Evolutionary conservation across 2,888 invertebrate genomes (phyloP).

Genomic region (Drosophila glabriapex): DNA sequence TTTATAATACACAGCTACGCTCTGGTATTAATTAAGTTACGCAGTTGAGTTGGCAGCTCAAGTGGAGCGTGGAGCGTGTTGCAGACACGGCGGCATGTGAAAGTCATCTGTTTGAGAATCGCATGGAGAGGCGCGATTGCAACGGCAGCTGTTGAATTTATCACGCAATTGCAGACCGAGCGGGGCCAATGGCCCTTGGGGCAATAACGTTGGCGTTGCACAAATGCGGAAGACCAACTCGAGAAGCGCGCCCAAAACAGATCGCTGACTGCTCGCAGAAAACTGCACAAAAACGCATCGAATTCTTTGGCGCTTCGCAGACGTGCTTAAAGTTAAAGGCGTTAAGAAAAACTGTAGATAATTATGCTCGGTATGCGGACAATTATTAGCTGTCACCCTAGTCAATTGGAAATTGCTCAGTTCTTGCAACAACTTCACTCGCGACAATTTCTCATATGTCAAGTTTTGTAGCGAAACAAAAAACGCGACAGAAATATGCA

Average conservation of each 20-base stretch:
- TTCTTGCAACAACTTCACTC: conserved; percentile 3
- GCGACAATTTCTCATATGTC: background rate
- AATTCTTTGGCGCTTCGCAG: conserved; percentile 28
- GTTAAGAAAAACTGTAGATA: conserved; percentile 1
- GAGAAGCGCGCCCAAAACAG: conserved; percentile 13
- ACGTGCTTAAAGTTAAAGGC: conserved; percentile 30
- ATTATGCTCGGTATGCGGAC: background rate
- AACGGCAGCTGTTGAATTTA: conserved; percentile 38
- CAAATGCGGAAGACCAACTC: conserved; percentile 44
- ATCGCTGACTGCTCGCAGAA: background rate
- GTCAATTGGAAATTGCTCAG: conserved; percentile 9
- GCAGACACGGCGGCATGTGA: conserved; percentile 59
- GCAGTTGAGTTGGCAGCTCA: conserved; percentile 33
- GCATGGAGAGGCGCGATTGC: conserved; percentile 25
- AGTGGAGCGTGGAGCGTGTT: conserved; percentile 31
- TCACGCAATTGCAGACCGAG: conserved; percentile 41
- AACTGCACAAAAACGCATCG: conserved; percentile 2
- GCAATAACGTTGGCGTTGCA: conserved; percentile 3
- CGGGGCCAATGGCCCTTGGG: conserved; percentile 41
- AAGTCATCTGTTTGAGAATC: conserved; percentile 22
- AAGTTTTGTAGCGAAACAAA: background rate
- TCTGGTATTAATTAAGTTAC: conserved; percentile 69
- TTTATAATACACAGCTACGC: conserved; percentile 10
- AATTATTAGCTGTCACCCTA: background rate
- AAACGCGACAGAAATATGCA: background rate